Evolutionary conservation across 2,888 invertebrate species (phyloP).

Genomic region (Cheilosia soror): DNA sequence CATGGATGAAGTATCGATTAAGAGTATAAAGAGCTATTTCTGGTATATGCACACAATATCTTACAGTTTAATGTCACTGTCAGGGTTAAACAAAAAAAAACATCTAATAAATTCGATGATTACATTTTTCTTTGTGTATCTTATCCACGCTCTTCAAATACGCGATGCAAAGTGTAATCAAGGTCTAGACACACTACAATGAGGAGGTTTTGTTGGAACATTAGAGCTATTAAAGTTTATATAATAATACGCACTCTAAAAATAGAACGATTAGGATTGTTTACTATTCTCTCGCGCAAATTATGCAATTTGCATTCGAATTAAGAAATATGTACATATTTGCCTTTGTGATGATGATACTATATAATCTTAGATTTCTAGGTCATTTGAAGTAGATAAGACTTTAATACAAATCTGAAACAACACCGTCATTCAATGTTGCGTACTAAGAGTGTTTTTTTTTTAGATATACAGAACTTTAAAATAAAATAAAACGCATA

Average conservation of each 20-base stretch:
- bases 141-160: conserved; percentile 33
- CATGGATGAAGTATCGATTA: not conserved
- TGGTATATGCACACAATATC: not conserved
- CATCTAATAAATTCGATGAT: conserved; percentile 10
- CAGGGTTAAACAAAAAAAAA: not conserved
- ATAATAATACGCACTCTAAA: conserved; percentile 8
- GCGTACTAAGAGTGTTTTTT: no score
- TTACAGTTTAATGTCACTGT: not conserved
- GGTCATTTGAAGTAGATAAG: not conserved
- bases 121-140: conserved; percentile 10
- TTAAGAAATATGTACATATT: not conserved
- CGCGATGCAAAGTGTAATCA: conserved; percentile 12
- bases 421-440: no score
- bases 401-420: no score
- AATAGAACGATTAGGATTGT: not conserved
- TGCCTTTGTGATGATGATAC: not conserved
- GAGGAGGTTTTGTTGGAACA: not conserved
- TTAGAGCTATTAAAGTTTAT: not conserved
- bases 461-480: no score
- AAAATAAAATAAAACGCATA: no score
- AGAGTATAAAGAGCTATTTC: not conserved
- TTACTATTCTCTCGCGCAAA: not conserved
- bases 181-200: conserved; percentile 18
- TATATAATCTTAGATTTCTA: not conserved
- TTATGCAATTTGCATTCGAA: conserved; percentile 27